phyloP scores from a whole-genome alignment of 2,888 invertebrate genomes.

The Cheilosia impressa region DNA sequence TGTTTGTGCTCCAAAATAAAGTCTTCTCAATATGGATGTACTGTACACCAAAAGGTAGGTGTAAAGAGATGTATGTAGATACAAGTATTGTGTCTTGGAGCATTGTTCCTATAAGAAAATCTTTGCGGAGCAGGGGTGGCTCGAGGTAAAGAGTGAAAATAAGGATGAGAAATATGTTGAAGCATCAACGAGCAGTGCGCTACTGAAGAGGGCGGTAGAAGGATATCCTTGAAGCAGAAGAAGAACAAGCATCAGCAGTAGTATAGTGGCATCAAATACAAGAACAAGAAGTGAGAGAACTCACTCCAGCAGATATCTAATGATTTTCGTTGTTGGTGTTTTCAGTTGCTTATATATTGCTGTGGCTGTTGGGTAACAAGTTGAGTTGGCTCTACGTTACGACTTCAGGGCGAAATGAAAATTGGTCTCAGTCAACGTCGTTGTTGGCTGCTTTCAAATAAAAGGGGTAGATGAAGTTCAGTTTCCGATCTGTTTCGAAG shows the following conservation, averaged over 20 bases:
- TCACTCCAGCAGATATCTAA: slow-evolving; percentile 64
- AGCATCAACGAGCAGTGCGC: slow-evolving; percentile 67
- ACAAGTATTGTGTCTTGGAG: slow-evolving; percentile 69
- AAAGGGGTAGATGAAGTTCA: slow-evolving; percentile 41
- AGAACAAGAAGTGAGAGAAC: slow-evolving; percentile 43
- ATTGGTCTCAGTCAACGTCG: slow-evolving; percentile 55
- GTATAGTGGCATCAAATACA: slow-evolving; percentile 51
- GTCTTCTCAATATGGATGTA: slow-evolving; percentile 62
- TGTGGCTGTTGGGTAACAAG: slow-evolving; percentile 37
- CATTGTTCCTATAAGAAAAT: slow-evolving; percentile 68
- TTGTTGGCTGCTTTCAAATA: slow-evolving; percentile 55
- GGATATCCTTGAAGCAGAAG: slow-evolving; percentile 71
- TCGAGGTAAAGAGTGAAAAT: slow-evolving; percentile 1
- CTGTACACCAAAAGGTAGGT: slow-evolving; percentile 66
- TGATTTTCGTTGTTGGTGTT: slow-evolving; percentile 67
- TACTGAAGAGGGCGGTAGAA: slow-evolving; percentile 48
- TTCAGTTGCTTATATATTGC: slow-evolving; percentile 35
- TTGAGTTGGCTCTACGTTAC: slow-evolving; percentile 36
- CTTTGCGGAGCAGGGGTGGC: slow-evolving; percentile 11
- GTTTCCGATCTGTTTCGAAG: slow-evolving; percentile 49
- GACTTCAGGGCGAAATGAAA: slow-evolving; percentile 38
- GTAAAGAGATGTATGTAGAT: slow-evolving; percentile 67
- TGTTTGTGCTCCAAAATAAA: slow-evolving; percentile 55
- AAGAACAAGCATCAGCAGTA: slow-evolving; percentile 62
- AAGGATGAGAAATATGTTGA: slow-evolving; percentile 63